These are phyloP conservation scores for Drosophila saltans DNA, from an alignment of 1,140 invertebrate species.

Conservation along the genomic window DNA sequence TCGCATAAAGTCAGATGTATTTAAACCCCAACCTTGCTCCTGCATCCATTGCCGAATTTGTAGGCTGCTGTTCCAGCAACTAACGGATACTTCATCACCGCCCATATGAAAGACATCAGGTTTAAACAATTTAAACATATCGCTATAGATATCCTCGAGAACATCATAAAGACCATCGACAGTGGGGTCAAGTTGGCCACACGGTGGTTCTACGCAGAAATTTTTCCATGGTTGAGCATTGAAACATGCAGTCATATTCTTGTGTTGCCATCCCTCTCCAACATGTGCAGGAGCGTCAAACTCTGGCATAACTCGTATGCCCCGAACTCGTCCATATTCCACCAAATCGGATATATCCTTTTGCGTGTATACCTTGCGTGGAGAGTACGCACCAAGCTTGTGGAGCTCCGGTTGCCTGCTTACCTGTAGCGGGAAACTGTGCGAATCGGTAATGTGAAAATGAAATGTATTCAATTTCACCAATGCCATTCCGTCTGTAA, in stretches of 20 bases:
- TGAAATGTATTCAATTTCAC: slow-evolving; percentile 94
- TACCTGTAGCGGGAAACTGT: slow-evolving; percentile 92
- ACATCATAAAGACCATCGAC: slow-evolving; percentile 89
- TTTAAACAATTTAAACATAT: slow-evolving; percentile 86
- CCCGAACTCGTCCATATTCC: slow-evolving; percentile 88
- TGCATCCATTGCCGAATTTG: slow-evolving; percentile 89
- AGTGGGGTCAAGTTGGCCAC: slow-evolving; percentile 92
- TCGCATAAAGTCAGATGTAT: slow-evolving; percentile 87
- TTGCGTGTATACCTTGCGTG: slow-evolving; percentile 86
- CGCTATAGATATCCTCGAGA: slow-evolving; percentile 88
- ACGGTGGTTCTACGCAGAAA: slow-evolving; percentile 93
- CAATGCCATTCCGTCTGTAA: slow-evolving; percentile 89
- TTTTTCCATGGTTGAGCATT: slow-evolving; percentile 90
- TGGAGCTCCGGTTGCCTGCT: slow-evolving; percentile 87
- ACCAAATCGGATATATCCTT: slow-evolving; percentile 85
- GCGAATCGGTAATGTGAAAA: slow-evolving; percentile 95
- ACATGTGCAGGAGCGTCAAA: slow-evolving; percentile 95
- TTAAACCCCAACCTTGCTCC: slow-evolving; percentile 84
- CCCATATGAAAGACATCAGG: slow-evolving; percentile 95
- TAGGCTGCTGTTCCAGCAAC: slow-evolving; percentile 90
- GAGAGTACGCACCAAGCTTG: slow-evolving; percentile 89
- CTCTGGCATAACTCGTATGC: slow-evolving; percentile 91
- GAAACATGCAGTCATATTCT: slow-evolving; percentile 87
- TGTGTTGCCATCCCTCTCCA: slow-evolving; percentile 93
- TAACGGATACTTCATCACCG: slow-evolving; percentile 91